Conservation (phyloP, 2,797 vertebrate genomes). For the Australoheros facetus region DNA sequence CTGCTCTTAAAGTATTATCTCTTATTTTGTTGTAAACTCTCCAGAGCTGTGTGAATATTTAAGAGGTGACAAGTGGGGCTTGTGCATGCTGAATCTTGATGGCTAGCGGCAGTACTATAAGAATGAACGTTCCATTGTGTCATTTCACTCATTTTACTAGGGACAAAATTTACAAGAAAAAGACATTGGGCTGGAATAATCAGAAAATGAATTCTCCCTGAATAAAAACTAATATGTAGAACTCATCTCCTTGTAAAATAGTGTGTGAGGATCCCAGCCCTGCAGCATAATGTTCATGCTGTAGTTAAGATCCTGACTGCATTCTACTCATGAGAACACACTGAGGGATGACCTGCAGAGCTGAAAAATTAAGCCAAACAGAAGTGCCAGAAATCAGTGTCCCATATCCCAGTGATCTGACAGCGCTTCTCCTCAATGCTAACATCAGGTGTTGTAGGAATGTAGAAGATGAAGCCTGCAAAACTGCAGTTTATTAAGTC, state of each 20-base stretch:
- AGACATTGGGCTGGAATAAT: background rate
- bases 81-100: slow-evolving; percentile 43
- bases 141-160: slow-evolving; percentile 61
- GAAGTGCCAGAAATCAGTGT: background rate
- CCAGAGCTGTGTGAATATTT: slow-evolving; percentile 60
- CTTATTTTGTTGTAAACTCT: slow-evolving; percentile 69
- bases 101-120: slow-evolving; percentile 21
- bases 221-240: background rate
- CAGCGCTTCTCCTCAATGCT: too few relatives aligned
- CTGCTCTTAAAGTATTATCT: slow-evolving; percentile 63
- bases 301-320: background rate
- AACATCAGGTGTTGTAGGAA: background rate
- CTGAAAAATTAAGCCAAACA: background rate
- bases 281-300: background rate
- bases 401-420: background rate
- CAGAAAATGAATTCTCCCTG: background rate
- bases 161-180: background rate
- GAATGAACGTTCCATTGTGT: slow-evolving; percentile 47
- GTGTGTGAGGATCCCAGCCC: background rate
- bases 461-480: background rate
- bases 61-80: slow-evolving; percentile 48
- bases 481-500: background rate
- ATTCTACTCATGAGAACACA: background rate
- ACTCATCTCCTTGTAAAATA: background rate
- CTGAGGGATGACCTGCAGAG: too few relatives aligned